Conservation (phyloP, 1,140 invertebrate genomes). For the Drosophila erecta region DNA sequence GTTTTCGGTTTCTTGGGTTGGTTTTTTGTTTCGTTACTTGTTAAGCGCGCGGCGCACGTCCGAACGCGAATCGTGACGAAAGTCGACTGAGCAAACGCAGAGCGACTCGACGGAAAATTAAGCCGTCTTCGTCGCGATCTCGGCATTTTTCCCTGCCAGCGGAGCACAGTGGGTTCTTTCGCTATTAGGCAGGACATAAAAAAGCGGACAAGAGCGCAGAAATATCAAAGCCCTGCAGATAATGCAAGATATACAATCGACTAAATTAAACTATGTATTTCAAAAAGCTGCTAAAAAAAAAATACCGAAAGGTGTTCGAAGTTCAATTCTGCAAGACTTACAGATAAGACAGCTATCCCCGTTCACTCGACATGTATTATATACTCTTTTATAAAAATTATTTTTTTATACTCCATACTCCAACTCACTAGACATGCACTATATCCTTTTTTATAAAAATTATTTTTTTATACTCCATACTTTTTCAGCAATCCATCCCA, state of each 20-base stretch:
- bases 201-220: too few relatives aligned
- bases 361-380: not conserved
- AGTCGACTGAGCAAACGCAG: constrained; percentile 73
- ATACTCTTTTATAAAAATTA: not conserved
- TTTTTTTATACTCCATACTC: too few relatives aligned
- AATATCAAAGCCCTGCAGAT: too few relatives aligned
- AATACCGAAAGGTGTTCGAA: too few relatives aligned
- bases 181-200: too few relatives aligned
- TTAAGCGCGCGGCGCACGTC: constrained; percentile 60
- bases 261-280: too few relatives aligned
- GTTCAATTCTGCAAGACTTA: too few relatives aligned
- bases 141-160: constrained; percentile 19
- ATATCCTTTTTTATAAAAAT: not conserved
- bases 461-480: not conserved
- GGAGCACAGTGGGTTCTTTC: constrained; percentile 22
- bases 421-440: too few relatives aligned
- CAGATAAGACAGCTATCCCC: too few relatives aligned
- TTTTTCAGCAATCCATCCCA: not conserved
- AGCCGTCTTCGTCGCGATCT: constrained; percentile 30
- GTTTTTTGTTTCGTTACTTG: constrained; percentile 5
- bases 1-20: constrained; percentile 13
- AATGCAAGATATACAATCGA: too few relatives aligned
- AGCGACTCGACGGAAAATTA: constrained; percentile 14
- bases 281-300: too few relatives aligned
- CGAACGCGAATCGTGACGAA: constrained; percentile 74